Base-by-base conservation (phyloP, 2,888 invertebrate species). In the Clitarchus hookeri region DNA sequence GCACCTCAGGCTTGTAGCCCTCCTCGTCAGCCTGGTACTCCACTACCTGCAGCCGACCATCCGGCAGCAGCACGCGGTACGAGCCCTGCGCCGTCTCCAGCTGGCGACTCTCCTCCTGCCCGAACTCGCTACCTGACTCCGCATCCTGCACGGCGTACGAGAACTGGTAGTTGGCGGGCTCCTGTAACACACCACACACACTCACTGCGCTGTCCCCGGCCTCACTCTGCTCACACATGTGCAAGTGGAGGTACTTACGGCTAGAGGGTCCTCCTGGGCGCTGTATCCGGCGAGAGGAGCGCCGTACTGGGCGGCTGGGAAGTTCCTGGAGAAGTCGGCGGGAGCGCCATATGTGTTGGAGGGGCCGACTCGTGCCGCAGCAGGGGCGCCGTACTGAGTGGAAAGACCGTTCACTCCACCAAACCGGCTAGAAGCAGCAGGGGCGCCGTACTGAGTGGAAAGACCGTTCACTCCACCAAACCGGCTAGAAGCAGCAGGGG, bases 21-120 rank as follows among this genome's bases (percentile, higher is more conserved):
- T 94, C 92, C 89, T 94, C 92, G 89, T 95, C 95, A 11, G 95
- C 95, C 89, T 94, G 94, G 91, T 95, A 95, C 88, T 94, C 93
- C 0, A 95, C 95, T 79, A 94, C 94, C 93, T 94, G 92, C 23
- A 90, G 90, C 36, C 91, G 91, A 77, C 91, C 91, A 88, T 92
- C 91, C 82, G 91, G 91, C 86, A 91, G 89, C 44, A 91, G 89
- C 0, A 91, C 91, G 86, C 90, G 90, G 89, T 92, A 92, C 82
- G 91, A 90, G 44, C 92, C 92, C 86, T 90, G 90, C 79, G 91
- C 91, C 27, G 89, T 89, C 86, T 91, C 90, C 54, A 91, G 92
- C 87, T 91, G 90, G 23, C 91, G 90, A 25, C 89, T 90, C 88
- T 92, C 92, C 87, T 91, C 90, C 89, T 92, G 92, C 82, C 90